Evolutionary conservation across 2,888 invertebrate species (phyloP).

Genomic region (Furcula furcula): DNA sequence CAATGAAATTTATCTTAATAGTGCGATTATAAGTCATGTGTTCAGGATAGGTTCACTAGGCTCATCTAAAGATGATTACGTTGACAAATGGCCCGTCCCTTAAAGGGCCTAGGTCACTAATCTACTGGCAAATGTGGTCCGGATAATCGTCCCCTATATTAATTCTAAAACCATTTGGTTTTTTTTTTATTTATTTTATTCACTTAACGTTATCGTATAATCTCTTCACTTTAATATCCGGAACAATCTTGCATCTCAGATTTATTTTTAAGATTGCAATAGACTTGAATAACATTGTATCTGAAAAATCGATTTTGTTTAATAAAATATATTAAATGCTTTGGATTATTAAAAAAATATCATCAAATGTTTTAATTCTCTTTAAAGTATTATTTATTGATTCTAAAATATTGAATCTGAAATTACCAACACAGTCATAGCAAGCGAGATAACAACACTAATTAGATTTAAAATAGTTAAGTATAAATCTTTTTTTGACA

Average conservation of each 20-base stretch:
- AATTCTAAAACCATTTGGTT: constrained; percentile 38
- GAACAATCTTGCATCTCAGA: too few species aligned
- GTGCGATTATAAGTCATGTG: constrained; percentile 45
- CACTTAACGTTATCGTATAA: not conserved
- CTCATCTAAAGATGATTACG: constrained; percentile 65
- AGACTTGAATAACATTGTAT: not conserved
- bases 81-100: constrained; percentile 60
- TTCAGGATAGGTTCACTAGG: constrained; percentile 39
- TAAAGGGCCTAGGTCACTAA: constrained; percentile 48
- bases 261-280: not conserved
- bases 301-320: not conserved
- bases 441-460: not conserved
- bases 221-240: too few species aligned
- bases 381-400: too few species aligned
- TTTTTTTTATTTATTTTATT: not conserved
- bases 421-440: not conserved
- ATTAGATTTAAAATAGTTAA: not conserved
- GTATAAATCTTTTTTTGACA: constrained; percentile 1
- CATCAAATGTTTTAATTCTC: not conserved
- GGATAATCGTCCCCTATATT: constrained; percentile 57
- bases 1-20: constrained; percentile 39
- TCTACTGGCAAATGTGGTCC: constrained; percentile 55
- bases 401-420: too few species aligned
- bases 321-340: not conserved
- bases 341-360: not conserved